Base-by-base conservation (phyloP, 2,113 vertebrate species). In the Corapipo altera region DNA sequence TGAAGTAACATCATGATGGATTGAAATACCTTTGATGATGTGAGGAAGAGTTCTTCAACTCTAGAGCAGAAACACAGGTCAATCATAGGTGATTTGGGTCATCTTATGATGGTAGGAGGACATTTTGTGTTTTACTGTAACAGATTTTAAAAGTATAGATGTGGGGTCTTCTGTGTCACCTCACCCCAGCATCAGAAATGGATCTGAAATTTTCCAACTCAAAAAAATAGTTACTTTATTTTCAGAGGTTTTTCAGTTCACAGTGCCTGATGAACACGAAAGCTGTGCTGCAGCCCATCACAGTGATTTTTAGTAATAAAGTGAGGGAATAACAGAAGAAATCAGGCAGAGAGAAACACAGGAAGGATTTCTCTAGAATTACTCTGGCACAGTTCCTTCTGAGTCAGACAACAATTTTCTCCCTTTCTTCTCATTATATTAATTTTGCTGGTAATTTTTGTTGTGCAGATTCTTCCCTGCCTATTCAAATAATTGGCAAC, bases 261-360 rank as follows among this genome's bases (percentile, higher is more conserved):
- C 11, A 18, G 30, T 15, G 13, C 16, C 61, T 43, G 18, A 70
- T 0, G 0, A 78, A 58, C 0, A 1, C 15, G 20, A 69, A 7
- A 10, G 43, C 13, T 65, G 8, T 35, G 28, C 27, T 76, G 37
- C 39, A 48, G 15, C 51, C 30, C 15, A 35, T 12, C n/a, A 55
- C 8, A 18, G 52, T 37, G 22, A 48, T 61, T 49, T 78, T 66
- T 49, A 73, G 13, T 7, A 64, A n/a, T 4, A 43, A 39, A 86
- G 51, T 0, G 8, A 72, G 24, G 14, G 14, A 66, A 71, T 30
- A 51, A n/a, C 17, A 66, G 20, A 85, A 69, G 27, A 52, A 22
- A 75, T 23, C 8, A 79, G 54, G 32, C 65, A 88, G 32, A 69
- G 57, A 65, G 32, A 79, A 81, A 71, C 15, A 44, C 2, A 51